Evolutionary conservation across 2,888 invertebrate genomes (phyloP).

Genomic region (Cancer borealis): DNA sequence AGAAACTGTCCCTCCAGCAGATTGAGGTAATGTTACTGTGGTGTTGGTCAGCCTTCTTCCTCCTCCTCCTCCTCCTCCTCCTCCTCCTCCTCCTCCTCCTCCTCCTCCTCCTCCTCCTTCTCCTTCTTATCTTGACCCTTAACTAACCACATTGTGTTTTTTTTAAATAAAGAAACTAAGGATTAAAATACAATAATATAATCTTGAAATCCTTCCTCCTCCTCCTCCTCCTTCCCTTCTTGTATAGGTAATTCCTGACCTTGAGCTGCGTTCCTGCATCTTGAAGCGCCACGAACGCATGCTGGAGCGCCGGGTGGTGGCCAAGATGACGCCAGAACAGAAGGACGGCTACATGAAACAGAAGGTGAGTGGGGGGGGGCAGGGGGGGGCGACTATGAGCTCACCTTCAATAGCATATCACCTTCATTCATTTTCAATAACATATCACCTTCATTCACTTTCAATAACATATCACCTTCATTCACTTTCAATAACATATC

Average conservation of each 20-base stretch:
- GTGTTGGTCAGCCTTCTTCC: background rate
- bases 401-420: too few relatives aligned
- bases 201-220: background rate
- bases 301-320: constrained; percentile 61
- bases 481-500: too few relatives aligned
- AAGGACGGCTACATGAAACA: constrained; percentile 73
- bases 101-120: background rate
- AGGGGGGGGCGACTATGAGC: background rate
- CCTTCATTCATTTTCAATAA: too few relatives aligned
- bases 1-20: constrained; percentile 63
- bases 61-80: background rate
- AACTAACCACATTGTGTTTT: too few relatives aligned
- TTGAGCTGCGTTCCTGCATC: constrained; percentile 61
- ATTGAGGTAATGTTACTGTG: constrained; percentile 61
- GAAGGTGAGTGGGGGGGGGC: constrained; percentile 54
- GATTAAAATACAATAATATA: background rate
- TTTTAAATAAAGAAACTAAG: background rate
- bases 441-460: too few relatives aligned
- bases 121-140: background rate
- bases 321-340: constrained; percentile 69
- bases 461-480: too few relatives aligned
- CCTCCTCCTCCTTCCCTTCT: constrained; percentile 3
- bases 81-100: constrained; percentile 14
- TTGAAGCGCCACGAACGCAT: constrained; percentile 66
- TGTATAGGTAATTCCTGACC: constrained; percentile 49